Percentiles rank a stretch among this genome's conserved stretches.
These are phyloP conservation scores for Malurus melanocephalus DNA, from an alignment of 2,113 vertebrate species.

Conservation along the genomic window DNA sequence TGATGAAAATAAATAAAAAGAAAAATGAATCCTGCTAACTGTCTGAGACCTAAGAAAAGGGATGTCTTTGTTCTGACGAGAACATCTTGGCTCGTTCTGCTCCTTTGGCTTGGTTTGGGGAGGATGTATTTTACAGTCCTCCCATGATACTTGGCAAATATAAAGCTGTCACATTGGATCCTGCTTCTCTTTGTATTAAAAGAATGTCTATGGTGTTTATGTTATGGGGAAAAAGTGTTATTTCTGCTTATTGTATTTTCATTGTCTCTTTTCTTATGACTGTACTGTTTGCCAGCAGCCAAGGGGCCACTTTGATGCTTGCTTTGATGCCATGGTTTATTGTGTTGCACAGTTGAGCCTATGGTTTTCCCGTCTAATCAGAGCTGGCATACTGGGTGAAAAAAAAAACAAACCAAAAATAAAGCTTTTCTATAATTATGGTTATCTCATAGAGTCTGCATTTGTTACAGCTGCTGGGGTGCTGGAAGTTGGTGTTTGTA, in stretches of 20 bases:
- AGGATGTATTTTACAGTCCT: conserved; percentile 58
- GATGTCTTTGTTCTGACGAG: conserved; percentile 16
- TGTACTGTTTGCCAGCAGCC: conserved; percentile 25
- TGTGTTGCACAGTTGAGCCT: conserved; percentile 14
- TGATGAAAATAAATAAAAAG: conserved; percentile 1
- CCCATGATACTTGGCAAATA: conserved; percentile 63
- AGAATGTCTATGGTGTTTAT: conserved; percentile 61
- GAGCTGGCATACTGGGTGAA: conserved; percentile 7
- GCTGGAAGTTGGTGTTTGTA: background rate
- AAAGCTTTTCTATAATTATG: conserved; percentile 53
- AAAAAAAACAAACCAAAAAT: conserved; percentile 18
- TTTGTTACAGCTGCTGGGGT: conserved; percentile 32
- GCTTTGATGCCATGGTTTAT: conserved; percentile 46
- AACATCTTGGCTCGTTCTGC: conserved; percentile 39
- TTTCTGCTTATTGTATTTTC: conserved; percentile 55
- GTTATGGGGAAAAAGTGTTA: conserved; percentile 2
- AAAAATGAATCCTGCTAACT: background rate
- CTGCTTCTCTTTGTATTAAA: conserved; percentile 60
- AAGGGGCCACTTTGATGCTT: conserved; percentile 24
- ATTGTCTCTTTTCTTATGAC: conserved; percentile 35
- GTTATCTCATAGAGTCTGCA: conserved; percentile 31
- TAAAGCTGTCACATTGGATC: conserved; percentile 65
- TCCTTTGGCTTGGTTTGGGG: conserved; percentile 45
- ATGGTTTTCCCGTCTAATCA: conserved; percentile 53
- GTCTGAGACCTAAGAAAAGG: conserved; percentile 9